Conservation (phyloP, 1,140 invertebrate genomes). For the honey bee (Apis mellifera) region Amel_HAv3.1 CM009932.2:12050001-12050500, state of each 20-base stretch:
- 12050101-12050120: not conserved
- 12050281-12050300: conserved; percentile 10
- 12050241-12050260: conserved; percentile 37
- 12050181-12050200: conserved; percentile 37
- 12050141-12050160: conserved; percentile 43
- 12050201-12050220: conserved; percentile 29
- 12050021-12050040: conserved; percentile 54
- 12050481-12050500: conserved; percentile 21
- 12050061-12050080: conserved; percentile 21
- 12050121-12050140: not conserved
- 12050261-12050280: conserved; percentile 43
- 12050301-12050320: not conserved
- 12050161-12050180: conserved; percentile 47
- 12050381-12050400: conserved; percentile 2
- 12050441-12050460: conserved; percentile 39
- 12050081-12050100: not conserved
- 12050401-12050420: conserved; percentile 26
- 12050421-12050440: conserved; percentile 37
- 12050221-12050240: not conserved
- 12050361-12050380: not conserved
- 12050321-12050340: not conserved
- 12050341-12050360: not conserved
- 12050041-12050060: conserved; percentile 58
- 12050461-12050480: conserved; percentile 49
- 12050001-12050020: conserved; percentile 24